Evolutionary conservation across 2,888 invertebrate species (phyloP), one percentile per base, ranked within the genome.

Genomic region (Thecophora atra): DNA sequence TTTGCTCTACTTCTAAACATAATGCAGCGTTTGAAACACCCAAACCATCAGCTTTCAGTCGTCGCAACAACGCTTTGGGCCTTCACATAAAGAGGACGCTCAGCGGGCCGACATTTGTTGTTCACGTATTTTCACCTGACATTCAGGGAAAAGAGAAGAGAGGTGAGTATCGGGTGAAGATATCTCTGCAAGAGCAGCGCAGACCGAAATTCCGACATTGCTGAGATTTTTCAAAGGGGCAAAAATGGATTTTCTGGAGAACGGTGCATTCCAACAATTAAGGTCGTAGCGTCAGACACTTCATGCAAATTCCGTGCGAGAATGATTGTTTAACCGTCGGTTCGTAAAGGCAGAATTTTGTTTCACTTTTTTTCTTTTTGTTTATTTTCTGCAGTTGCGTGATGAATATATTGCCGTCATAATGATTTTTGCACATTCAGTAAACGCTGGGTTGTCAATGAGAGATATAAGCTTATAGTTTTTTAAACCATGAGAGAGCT

Each of bases 1-100:
- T 74, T 47, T 67, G 70, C 70, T 65, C 73, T 73, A 72, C 72
- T 72, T 75, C 71, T 73, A 64, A 72, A 37, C 73, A 71, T 73
- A 75, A 72, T 70, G 65, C 72, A 70, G 65, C 70, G 71, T 65
- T 69, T 65, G 62, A 62, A 65, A 66, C 66, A 69, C 65, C 58
- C 60, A 47, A 58, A 65, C 58, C 66, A 56, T 67, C 15, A 63
- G 72, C 72, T 58, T 67, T 64, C 66, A 44, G 15, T 51, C 37
- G 37, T 26, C 21, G 17, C 17, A n/a, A 47, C 11, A 17, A 47
- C 15, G 47, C n/a, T 47, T n/a, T n/a, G n/a, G 47, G n/a, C 2
- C n/a, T n/a, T n/a, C n/a, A n/a, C n/a, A n/a, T n/a, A n/a, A n/a
- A n/a, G n/a, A n/a, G n/a, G n/a, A n/a, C n/a, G n/a, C 17, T 47